These are phyloP conservation scores for Neogale vison DNA, from an alignment of 2,113 vertebrate genomes.

Conservation along the genomic window DNA sequence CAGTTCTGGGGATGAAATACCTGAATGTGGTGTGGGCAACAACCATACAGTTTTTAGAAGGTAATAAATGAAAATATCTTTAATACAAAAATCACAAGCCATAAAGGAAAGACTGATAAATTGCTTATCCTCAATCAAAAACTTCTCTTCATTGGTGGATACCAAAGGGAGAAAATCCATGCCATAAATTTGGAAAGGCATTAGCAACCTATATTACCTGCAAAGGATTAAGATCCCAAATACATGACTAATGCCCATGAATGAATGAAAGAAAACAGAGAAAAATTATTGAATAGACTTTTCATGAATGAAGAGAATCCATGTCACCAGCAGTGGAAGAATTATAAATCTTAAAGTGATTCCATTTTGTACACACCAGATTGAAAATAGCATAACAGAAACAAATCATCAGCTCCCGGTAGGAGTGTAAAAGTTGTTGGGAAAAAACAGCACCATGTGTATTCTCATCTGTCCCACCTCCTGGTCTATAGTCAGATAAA, in stretches of 20 bases:
- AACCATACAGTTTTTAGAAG: neutral
- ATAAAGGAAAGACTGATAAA: neutral
- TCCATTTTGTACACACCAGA: neutral
- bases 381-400: neutral
- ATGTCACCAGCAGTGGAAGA: neutral
- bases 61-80: neutral
- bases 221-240: neutral
- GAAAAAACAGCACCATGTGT: neutral
- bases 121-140: neutral
- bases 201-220: neutral
- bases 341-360: neutral
- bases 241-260: neutral
- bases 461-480: neutral
- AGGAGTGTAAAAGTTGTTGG: neutral
- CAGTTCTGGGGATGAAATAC: neutral
- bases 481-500: neutral
- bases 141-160: neutral
- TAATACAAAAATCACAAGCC: neutral
- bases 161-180: neutral
- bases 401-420: neutral
- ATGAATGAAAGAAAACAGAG: neutral
- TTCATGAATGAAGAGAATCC: neutral
- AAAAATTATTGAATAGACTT: neutral
- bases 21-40: neutral
- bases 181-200: neutral